A percentile compares a stretch with the other conserved stretches of the same genome.
phyloP scores from a whole-genome alignment of 2,888 invertebrate species.

The Chirona hameri region DNA sequence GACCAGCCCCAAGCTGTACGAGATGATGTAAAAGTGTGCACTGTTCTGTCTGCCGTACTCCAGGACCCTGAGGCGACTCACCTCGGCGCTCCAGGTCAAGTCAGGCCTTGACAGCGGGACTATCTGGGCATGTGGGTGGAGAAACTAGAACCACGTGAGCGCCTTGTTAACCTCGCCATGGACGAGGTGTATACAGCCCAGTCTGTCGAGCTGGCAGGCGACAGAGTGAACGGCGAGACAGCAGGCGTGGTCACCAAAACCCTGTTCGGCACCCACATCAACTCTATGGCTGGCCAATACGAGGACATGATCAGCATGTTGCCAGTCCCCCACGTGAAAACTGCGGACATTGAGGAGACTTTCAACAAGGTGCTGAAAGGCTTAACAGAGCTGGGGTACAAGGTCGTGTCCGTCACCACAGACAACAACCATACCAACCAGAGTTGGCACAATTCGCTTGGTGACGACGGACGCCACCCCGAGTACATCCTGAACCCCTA shows the following conservation, averaged over 20 bases:
- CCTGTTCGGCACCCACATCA: not conserved
- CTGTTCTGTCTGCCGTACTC: not conserved
- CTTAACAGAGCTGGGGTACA: not conserved
- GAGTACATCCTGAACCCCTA: too few species aligned
- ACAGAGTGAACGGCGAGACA: not conserved
- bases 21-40: not conserved
- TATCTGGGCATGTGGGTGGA: not conserved
- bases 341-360: not conserved
- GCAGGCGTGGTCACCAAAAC: not conserved
- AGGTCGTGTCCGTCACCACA: too few species aligned
- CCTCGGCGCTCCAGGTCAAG: not conserved
- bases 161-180: too few species aligned
- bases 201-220: not conserved
- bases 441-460: too few species aligned
- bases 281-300: not conserved
- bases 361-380: not conserved
- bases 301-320: not conserved
- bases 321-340: not conserved
- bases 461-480: too few species aligned
- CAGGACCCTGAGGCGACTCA: not conserved
- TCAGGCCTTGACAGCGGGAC: not conserved
- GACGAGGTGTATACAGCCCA: not conserved
- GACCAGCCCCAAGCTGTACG: slow-evolving; percentile 4
- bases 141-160: not conserved
- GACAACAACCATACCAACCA: too few species aligned